These are phyloP conservation scores for Trichogramma pretiosum DNA, from an alignment of 1,140 invertebrate species.

Conservation along the genomic window DNA sequence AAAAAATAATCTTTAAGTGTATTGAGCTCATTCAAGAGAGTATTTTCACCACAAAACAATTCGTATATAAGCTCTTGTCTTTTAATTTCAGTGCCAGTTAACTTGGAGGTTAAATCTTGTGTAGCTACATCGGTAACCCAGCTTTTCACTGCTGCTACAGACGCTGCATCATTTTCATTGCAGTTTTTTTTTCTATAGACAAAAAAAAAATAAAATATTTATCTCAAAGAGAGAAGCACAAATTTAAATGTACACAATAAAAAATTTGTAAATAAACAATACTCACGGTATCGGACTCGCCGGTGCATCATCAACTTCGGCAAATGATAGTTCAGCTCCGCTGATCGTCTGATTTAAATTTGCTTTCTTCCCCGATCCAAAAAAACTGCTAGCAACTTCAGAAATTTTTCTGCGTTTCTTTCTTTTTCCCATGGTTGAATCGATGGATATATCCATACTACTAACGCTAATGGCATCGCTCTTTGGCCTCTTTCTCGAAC, in stretches of 20 bases:
- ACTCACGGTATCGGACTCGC: slow-evolving; percentile 20
- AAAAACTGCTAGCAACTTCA: slow-evolving; percentile 36
- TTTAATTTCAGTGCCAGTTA: slow-evolving; percentile 31
- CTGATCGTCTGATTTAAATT: slow-evolving; percentile 29
- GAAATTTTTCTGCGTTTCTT: slow-evolving; percentile 39
- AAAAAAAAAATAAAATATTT: slow-evolving; percentile 15
- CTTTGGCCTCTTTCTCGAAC: slow-evolving; percentile 38
- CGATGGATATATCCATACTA: slow-evolving; percentile 37
- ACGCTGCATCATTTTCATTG: slow-evolving; percentile 24
- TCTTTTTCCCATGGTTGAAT: slow-evolving; percentile 29
- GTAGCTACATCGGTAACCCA: slow-evolving; percentile 35
- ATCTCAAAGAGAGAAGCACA: too few species aligned
- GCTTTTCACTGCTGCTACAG: slow-evolving; percentile 29
- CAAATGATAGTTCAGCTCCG: slow-evolving; percentile 27
- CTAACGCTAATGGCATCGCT: slow-evolving; percentile 37
- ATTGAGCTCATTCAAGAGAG: slow-evolving; percentile 46
- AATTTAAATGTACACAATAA: slow-evolving; percentile 1
- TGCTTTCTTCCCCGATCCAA: slow-evolving; percentile 25
- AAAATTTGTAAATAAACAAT: too few species aligned
- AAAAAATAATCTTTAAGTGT: slow-evolving; percentile 45
- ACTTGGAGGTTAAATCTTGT: slow-evolving; percentile 17
- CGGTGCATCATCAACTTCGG: slow-evolving; percentile 25
- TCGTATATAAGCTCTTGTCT: slow-evolving; percentile 48
- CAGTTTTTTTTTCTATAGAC: too few species aligned
- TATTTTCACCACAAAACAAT: slow-evolving; percentile 48